phyloP scores from a whole-genome alignment of 2,797 vertebrate species.

The Anguilla pacifica region DNA sequence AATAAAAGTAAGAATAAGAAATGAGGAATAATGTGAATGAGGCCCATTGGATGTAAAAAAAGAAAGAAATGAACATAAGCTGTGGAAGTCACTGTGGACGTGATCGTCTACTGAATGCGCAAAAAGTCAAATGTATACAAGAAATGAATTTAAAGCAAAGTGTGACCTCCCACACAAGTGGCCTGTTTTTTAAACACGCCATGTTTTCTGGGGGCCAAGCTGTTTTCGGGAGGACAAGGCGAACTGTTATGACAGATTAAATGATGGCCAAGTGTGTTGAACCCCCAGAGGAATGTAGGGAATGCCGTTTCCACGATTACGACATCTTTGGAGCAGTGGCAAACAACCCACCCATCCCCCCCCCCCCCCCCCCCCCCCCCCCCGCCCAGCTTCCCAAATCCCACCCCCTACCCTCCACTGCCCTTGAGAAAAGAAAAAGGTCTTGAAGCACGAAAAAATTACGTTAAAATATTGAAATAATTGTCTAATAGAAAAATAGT shows the following conservation, averaged over 20 bases:
- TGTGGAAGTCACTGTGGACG: background rate
- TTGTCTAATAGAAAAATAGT: background rate
- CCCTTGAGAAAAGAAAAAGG: background rate
- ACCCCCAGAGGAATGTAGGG: slow-evolving; percentile 25
- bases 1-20: no score
- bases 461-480: background rate
- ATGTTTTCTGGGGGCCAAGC: slow-evolving; percentile 16
- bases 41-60: background rate
- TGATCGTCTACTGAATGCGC: background rate
- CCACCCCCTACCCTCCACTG: background rate
- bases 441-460: background rate
- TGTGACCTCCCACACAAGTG: slow-evolving; percentile 12
- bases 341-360: slow-evolving; percentile 1
- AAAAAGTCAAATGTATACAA: background rate
- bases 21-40: no score
- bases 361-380: background rate
- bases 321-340: slow-evolving; percentile 29
- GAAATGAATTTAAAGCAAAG: slow-evolving; percentile 11
- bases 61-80: background rate
- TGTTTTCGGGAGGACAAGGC: slow-evolving; percentile 16
- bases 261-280: slow-evolving; percentile 25
- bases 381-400: background rate
- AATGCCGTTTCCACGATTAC: slow-evolving; percentile 25
- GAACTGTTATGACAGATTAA: slow-evolving; percentile 36
- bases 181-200: slow-evolving; percentile 5